Conservation (phyloP, 2,888 invertebrate genomes). For the Teleogryllus oceanicus region DNA sequence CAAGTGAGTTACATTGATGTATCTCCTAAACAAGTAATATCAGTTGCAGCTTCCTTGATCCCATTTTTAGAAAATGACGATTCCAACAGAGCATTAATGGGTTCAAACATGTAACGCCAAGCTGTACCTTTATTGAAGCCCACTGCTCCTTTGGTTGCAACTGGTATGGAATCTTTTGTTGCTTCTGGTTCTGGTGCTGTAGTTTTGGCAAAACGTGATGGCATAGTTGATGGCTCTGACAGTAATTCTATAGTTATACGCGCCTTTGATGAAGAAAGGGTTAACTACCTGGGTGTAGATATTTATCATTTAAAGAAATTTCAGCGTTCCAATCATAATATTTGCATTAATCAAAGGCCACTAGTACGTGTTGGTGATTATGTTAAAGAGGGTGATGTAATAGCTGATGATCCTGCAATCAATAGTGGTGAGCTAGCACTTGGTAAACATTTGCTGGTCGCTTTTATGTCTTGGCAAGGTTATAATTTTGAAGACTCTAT, state of each 20-base stretch:
- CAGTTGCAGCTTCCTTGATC: constrained; percentile 31
- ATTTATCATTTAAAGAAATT: constrained; percentile 27
- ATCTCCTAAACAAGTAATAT: constrained; percentile 27
- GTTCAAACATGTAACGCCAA: constrained; percentile 33
- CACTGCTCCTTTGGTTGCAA: constrained; percentile 30
- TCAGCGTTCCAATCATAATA: constrained; percentile 26
- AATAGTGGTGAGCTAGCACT: constrained; percentile 28
- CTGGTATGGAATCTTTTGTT: constrained; percentile 28
- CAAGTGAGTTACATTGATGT: constrained; percentile 31
- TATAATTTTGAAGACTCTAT: constrained; percentile 36
- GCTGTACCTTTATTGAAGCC: constrained; percentile 28
- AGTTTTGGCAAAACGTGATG: background rate
- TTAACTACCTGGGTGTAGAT: background rate
- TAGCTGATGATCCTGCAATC: constrained; percentile 21
- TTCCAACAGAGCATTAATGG: constrained; percentile 34
- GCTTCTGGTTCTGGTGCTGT: constrained; percentile 19
- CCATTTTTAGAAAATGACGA: constrained; percentile 35
- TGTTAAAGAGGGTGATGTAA: background rate
- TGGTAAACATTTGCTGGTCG: constrained; percentile 30
- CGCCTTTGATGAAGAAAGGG: background rate
- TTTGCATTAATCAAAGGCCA: constrained; percentile 25
- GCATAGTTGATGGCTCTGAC: background rate
- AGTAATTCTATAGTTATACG: background rate
- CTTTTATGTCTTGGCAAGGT: constrained; percentile 34
- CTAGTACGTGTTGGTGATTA: background rate